Base-by-base conservation (phyloP, 2,113 vertebrate species). In the Marcusenius ussheri region DNA sequence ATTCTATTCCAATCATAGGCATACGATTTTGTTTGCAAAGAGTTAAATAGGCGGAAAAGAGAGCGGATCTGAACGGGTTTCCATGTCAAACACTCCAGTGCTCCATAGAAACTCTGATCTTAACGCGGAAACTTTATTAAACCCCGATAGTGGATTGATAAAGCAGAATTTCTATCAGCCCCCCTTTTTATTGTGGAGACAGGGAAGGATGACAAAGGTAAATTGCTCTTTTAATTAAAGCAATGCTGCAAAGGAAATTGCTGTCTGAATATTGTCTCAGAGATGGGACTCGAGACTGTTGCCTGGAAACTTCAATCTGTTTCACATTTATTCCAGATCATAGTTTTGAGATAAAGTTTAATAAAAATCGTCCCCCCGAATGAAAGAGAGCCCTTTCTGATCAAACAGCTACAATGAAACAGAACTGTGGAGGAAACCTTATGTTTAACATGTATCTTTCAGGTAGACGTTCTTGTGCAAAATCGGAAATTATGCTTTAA, bases 361-460 rank as follows among this genome's bases (percentile, higher is more conserved):
- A 97, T 97, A 97, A 97, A 97, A 97, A 97, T 96, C 95, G 95
- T 96, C 93, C 92, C 94, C 94, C 92, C 91, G 95, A 95, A 96
- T 96, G 96, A 95, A 96, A 96, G 93, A 93, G 94, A 94, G 93
- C 92, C 93, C 95, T 94, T 95, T 94, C 92, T 95, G 94, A 93
- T 93, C 94, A 91, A 91, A 95, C 90, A 93, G 94, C 94, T 96
- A 96, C 97, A 97, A 98, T 99, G 97, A 97, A 97, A 96, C 97
- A 96, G 96, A 96, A 96, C 96, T 94, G 96, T 95, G 96, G 96
- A 97, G 97, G 97, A 96, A 97, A 97, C 94, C 97, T 98, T 95
- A 97, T 98, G 96, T 97, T 99, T 97, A 99, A 98, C 97, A 99
- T 99, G 98, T 99, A 98, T 97, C 98, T 99, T 96, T 97, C 98